A percentile compares a stretch with the other conserved stretches of the same genome.
Conservation (phyloP, 2,113 vertebrate genomes). For the Nesogale talazaci region DNA sequence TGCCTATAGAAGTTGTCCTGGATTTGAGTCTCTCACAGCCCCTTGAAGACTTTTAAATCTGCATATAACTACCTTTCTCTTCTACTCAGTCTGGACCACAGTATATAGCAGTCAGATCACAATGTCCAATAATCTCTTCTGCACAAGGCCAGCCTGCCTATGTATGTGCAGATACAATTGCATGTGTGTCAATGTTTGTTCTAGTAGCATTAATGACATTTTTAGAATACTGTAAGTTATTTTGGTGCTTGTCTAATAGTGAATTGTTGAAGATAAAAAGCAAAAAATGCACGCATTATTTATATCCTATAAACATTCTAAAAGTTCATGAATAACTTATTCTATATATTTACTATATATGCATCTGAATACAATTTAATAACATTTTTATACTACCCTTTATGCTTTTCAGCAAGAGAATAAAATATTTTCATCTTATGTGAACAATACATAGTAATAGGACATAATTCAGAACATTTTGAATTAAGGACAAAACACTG, state of each 20-base stretch:
- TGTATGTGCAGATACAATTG: neutral
- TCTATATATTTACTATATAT: neutral
- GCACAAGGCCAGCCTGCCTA: neutral
- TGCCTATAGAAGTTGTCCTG: neutral
- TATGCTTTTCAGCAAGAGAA: neutral
- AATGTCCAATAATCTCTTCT: neutral
- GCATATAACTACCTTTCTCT: neutral
- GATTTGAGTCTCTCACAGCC: neutral
- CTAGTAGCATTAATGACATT: neutral
- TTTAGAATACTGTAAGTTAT: neutral
- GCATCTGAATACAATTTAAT: neutral
- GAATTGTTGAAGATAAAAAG: neutral
- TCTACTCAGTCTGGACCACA: neutral
- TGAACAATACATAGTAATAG: neutral
- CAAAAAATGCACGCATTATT: neutral
- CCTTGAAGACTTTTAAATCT: neutral
- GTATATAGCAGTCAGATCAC: neutral
- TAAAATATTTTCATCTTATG: neutral
- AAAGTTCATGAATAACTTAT: slow-evolving; percentile 4
- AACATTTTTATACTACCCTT: neutral
- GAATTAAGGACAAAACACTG: too few species aligned
- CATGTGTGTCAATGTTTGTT: neutral
- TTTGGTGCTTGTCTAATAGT: neutral
- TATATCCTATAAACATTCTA: neutral
- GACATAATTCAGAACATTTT: neutral